A percentile compares a stretch with the other conserved stretches of the same genome.
Evolutionary conservation across 1,140 invertebrate genomes (phyloP).

Genomic region (Metopolophium dirhodum): DNA sequence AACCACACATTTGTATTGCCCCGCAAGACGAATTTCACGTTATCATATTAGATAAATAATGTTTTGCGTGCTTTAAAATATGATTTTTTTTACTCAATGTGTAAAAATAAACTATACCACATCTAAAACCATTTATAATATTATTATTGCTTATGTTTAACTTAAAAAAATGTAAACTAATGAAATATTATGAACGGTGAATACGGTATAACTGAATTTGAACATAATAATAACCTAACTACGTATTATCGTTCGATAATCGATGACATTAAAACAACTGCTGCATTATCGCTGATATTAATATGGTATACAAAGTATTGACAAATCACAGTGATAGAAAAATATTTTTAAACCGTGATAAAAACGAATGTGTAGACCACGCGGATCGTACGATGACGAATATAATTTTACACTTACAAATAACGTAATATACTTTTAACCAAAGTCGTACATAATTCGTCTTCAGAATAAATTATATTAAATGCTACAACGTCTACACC

Average conservation of each 20-base stretch:
- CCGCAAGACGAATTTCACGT: background rate
- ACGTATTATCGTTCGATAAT: background rate
- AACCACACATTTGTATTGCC: background rate
- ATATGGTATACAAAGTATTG: background rate
- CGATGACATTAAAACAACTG: background rate
- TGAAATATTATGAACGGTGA: too few relatives aligned
- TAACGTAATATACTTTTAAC: background rate
- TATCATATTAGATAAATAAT: background rate
- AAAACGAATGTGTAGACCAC: background rate
- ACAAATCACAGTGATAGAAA: background rate
- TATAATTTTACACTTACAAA: background rate
- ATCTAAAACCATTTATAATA: background rate
- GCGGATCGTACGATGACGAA: background rate
- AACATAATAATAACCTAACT: background rate
- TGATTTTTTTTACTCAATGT: too few relatives aligned
- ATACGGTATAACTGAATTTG: background rate
- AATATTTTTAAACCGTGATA: background rate
- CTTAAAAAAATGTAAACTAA: background rate
- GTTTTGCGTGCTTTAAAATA: background rate
- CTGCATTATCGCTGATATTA: background rate
- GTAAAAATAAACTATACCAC: background rate
- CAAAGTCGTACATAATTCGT: background rate
- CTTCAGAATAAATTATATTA: background rate
- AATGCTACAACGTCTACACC: background rate
- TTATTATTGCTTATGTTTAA: background rate